These are phyloP conservation scores for Plotosus lineatus DNA, from an alignment of 2,113 vertebrate genomes.

Conservation along the genomic window DNA sequence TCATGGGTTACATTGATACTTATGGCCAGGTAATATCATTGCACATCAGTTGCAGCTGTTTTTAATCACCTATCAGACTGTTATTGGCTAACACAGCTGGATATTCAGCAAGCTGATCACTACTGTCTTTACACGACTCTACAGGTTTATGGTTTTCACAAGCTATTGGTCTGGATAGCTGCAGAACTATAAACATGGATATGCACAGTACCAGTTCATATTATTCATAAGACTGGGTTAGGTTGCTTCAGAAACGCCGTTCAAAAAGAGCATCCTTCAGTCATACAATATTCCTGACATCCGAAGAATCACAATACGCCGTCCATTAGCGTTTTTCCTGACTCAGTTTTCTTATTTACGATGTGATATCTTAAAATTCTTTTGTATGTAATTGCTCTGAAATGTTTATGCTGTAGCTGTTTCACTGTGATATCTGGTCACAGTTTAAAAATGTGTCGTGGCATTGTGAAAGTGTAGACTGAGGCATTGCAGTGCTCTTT, in stretches of 20 bases:
- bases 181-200: neutral
- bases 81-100: constrained; percentile 5
- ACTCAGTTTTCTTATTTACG: neutral
- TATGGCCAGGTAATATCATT: constrained; percentile 9
- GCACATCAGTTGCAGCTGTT: constrained; percentile 18
- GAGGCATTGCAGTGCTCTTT: constrained; percentile 65
- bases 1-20: neutral
- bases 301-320: neutral
- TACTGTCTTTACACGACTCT: constrained; percentile 8
- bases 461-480: constrained; percentile 65
- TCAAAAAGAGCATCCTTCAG: neutral
- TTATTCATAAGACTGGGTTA: neutral
- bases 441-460: constrained; percentile 69
- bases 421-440: constrained; percentile 52
- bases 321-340: neutral
- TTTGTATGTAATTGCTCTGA: constrained; percentile 35
- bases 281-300: neutral
- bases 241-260: neutral
- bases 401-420: constrained; percentile 42
- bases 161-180: neutral
- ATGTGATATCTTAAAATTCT: constrained; percentile 19
- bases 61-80: constrained; percentile 29
- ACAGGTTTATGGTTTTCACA: neutral
- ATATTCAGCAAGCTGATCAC: neutral
- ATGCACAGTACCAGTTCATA: neutral